Evolutionary conservation across 2,113 vertebrate genomes (phyloP).

Genomic region (Narcine bancroftii): DNA sequence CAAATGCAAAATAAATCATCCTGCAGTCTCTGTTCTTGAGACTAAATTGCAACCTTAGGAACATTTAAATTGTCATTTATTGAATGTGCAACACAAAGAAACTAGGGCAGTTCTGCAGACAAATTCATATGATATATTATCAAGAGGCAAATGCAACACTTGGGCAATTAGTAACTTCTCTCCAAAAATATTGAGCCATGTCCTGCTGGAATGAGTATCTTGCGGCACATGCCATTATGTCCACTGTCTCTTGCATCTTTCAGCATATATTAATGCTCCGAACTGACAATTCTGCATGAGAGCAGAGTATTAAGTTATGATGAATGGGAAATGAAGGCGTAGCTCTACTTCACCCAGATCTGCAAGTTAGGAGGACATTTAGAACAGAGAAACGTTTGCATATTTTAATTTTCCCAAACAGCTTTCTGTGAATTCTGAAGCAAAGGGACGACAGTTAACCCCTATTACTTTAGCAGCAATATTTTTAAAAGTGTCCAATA

Average conservation of each 20-base stretch:
- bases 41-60: background rate
- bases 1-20: background rate
- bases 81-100: background rate
- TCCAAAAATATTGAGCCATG: background rate
- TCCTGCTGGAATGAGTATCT: background rate
- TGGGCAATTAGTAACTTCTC: background rate
- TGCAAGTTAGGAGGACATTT: background rate
- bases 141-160: background rate
- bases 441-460: background rate
- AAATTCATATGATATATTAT: background rate
- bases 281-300: background rate
- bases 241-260: background rate
- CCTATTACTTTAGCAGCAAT: too few species aligned
- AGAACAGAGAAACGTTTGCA: background rate
- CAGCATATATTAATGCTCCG: background rate
- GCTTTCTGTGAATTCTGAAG: background rate
- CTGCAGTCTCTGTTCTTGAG: background rate
- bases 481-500: background rate
- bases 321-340: background rate
- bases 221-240: background rate
- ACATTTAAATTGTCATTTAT: constrained; percentile 9
- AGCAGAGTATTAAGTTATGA: background rate
- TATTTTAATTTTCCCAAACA: background rate
- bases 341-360: background rate
- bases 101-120: background rate